Evolutionary conservation across 2,113 vertebrate species (phyloP), one percentile per base, ranked within the genome.

Genomic region (Irena cyanogastra): DNA sequence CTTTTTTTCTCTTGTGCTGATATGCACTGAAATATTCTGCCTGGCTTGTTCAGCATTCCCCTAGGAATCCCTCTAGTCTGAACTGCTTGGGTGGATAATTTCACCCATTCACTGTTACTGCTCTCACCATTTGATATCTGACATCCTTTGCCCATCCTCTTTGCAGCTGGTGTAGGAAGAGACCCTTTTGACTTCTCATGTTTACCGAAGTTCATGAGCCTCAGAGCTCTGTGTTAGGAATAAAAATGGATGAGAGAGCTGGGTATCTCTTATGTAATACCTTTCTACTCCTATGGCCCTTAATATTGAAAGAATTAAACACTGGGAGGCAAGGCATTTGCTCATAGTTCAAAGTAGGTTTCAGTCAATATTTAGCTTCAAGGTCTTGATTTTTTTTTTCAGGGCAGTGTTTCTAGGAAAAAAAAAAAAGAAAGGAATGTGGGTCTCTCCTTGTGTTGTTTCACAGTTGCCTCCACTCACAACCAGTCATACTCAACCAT

Each of bases 21-120:
- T 88, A 50, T 59, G 19, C 57, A 74, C 64, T 88, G 83, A 89
- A 92, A 90, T 91, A 96, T 76, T 94, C 91, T 76, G 15, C 42
- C 72, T 66, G 61, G 44, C 33, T 88, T 72, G 50, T 88, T 95
- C 91, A 79, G 69, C 68, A 56, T 79, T 95, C 88, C 63, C 83
- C 91, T 71, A 54, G 78, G 59, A 75, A 82, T 94, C 42, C 50
- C 69, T 82, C 83, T 71, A 42, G 68, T 70, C 41, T 92, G 92
- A 74, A 65, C 60, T 69, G 28, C 24, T 87, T 76, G 68, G 35
- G 57, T 59, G 42, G 64, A 82, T 86, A 76, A 94, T 93, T 87
- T 81, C 54, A 88, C 64, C 37, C 44, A 53, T 56, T 53, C 60
- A 35, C 30, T 88, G 16, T 70, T 94, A 41, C 16, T 86, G 50